Evolutionary conservation across 2,888 invertebrate genomes (phyloP).

Genomic region (Bedellia somnulentella): DNA sequence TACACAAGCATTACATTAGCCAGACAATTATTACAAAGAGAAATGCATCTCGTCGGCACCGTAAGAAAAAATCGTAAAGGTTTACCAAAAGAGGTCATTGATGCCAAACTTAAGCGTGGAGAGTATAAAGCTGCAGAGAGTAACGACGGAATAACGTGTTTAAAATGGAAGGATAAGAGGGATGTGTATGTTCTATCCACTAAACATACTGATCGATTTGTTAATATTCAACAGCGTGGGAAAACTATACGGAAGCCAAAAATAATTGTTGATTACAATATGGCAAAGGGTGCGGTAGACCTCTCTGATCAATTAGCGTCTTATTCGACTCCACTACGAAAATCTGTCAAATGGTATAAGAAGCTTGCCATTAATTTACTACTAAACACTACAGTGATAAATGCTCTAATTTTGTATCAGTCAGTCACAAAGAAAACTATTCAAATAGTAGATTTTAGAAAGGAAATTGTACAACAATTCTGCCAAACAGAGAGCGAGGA

Average conservation of each 20-base stretch:
- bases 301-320: conserved; percentile 16
- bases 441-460: conserved; percentile 8
- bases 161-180: conserved; percentile 14
- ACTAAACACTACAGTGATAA: conserved; percentile 16
- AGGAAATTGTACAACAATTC: too few species aligned
- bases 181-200: conserved; percentile 14
- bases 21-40: too few species aligned
- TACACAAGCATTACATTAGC: conserved; percentile 15
- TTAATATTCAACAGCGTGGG: too few species aligned
- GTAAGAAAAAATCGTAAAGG: conserved; percentile 12
- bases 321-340: conserved; percentile 14
- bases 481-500: too few species aligned
- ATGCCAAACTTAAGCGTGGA: conserved; percentile 12
- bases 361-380: conserved; percentile 14
- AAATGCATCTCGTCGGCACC: conserved; percentile 16
- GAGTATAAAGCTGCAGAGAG: conserved; percentile 12
- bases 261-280: conserved; percentile 16
- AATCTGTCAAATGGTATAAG: conserved; percentile 14
- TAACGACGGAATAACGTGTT: conserved; percentile 12
- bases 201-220: conserved; percentile 10
- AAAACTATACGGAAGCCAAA: conserved; percentile 11
- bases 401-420: conserved; percentile 14
- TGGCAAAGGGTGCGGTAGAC: conserved; percentile 15
- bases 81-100: conserved; percentile 13
- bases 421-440: conserved; percentile 10